Evolutionary conservation across 2,113 vertebrate genomes (phyloP).

Genomic region (Ophthalmolycus amberensis): DNA sequence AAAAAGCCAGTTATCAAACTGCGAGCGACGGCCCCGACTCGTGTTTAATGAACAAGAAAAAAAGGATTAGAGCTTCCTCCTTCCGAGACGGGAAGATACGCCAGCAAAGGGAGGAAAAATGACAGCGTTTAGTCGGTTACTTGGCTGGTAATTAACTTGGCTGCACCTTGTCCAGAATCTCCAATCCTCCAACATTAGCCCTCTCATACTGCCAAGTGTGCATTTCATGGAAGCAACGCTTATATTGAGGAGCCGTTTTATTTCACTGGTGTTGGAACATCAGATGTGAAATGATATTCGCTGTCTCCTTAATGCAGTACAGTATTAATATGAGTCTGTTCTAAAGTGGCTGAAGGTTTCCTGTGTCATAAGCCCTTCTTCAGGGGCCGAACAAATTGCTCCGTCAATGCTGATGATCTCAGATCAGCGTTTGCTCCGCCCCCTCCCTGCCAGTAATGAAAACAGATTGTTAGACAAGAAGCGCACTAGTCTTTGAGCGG

Average conservation of each 20-base stretch:
- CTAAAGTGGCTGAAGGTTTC: neutral
- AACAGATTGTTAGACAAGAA: conserved; percentile 33
- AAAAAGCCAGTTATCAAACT: conserved; percentile 38
- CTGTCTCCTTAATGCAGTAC: neutral
- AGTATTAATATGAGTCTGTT: neutral
- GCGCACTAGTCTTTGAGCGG: neutral
- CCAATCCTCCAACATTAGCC: conserved; percentile 10
- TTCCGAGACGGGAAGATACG: conserved; percentile 15
- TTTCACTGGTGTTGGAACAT: neutral
- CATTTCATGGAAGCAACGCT: neutral
- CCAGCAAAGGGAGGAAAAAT: neutral
- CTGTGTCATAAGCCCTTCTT: neutral
- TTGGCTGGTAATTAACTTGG: conserved; percentile 49
- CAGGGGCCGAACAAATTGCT: neutral
- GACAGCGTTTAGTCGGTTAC: conserved; percentile 19
- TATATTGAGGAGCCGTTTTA: neutral
- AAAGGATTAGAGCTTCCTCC: conserved; percentile 50
- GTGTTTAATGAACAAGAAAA: conserved; percentile 46
- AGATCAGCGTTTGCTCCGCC: neutral
- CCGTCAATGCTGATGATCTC: neutral
- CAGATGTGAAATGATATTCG: neutral
- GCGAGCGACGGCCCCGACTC: neutral
- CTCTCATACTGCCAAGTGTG: conserved; percentile 6
- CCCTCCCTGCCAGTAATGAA: conserved; percentile 5
- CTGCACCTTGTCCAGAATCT: conserved; percentile 9